Conservation (phyloP, 1,140 invertebrate genomes). For the Eubasilissa regina region DNA sequence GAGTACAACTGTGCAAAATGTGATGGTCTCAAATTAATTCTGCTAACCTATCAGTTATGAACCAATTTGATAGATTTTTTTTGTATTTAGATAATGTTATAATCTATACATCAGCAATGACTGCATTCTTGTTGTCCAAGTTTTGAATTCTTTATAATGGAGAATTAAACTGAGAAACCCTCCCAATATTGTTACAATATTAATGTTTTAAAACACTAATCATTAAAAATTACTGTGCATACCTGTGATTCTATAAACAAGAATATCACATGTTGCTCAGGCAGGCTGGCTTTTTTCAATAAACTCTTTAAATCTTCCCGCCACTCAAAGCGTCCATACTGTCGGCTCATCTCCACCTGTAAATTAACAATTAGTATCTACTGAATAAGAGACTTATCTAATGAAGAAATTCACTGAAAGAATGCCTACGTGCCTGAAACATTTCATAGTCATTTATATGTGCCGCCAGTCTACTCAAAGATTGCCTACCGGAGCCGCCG, state of each 20-base stretch:
- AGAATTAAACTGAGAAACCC: no score
- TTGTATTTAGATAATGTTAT: no score
- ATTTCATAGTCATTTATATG: slow-evolving; percentile 96
- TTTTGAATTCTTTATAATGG: no score
- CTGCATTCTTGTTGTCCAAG: no score
- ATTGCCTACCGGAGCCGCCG: slow-evolving; percentile 94
- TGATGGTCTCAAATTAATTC: no score
- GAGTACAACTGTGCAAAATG: no score
- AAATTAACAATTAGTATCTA: neutral
- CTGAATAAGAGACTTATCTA: neutral
- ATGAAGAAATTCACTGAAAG: slow-evolving; percentile 10
- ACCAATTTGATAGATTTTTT: no score
- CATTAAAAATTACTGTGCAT: slow-evolving; percentile 47
- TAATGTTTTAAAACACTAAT: no score
- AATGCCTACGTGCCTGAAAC: slow-evolving; percentile 71
- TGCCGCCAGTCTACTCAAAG: slow-evolving; percentile 88
- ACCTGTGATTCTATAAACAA: slow-evolving; percentile 92
- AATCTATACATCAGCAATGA: no score
- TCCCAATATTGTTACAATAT: no score
- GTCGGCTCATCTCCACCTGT: slow-evolving; percentile 91
- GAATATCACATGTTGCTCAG: slow-evolving; percentile 92
- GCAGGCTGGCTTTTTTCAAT: slow-evolving; percentile 83
- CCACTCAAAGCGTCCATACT: slow-evolving; percentile 90
- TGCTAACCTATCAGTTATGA: no score
- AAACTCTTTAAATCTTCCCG: slow-evolving; percentile 91